Evolutionary conservation across 2,888 invertebrate species (phyloP), one percentile per base, ranked within the genome.

Genomic region (Caenorhabditis sinica): DNA sequence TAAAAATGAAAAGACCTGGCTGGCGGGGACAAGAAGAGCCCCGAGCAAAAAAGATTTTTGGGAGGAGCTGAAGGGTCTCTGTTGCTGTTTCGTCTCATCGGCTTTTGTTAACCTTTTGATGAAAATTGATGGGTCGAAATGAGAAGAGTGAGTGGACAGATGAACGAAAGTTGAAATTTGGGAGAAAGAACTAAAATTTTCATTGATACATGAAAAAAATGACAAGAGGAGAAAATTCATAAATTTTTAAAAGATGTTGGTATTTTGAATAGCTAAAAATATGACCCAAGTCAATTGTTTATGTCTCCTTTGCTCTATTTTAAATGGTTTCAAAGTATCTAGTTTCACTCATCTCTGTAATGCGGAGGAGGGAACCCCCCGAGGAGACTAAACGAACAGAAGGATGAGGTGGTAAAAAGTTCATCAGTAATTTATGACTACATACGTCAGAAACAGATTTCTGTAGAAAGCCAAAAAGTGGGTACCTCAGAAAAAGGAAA

Each of bases 211-310:
- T n/a, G n/a, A n/a, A n/a, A n/a, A n/a, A n/a, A n/a, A n/a, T n/a
- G n/a, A 6, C 40, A 11, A 40, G 13, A 40, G 40, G 11, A 40
- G 13, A 40, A 40, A 13, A 6, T 40, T 11, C 11, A 13, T 2
- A 11, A 11, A 11, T 13, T 40, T 11, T n/a, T n/a, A n/a, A n/a
- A n/a, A n/a, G n/a, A n/a, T n/a, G n/a, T n/a, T 5, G 13, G 40
- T 2, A 40, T 2, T 40, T 13, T 20, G 3, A 49, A 49, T 3
- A 2, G 8, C 20, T 25, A 36, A 2, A 30, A 45, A 49, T 20
- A 65, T 53, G 23, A 58, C 43, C 45, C 28, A 53, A 74, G 58
- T 53, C 56, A 30, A 76, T 76, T 76, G 76, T 76, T 76, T 76
- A 76, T 76, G 9, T 51, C 20, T 45, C 43, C 20, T 56, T 23